phyloP scores from a whole-genome alignment of 2,797 vertebrate genomes.

The Tragelaphus eurycerus region DNA sequence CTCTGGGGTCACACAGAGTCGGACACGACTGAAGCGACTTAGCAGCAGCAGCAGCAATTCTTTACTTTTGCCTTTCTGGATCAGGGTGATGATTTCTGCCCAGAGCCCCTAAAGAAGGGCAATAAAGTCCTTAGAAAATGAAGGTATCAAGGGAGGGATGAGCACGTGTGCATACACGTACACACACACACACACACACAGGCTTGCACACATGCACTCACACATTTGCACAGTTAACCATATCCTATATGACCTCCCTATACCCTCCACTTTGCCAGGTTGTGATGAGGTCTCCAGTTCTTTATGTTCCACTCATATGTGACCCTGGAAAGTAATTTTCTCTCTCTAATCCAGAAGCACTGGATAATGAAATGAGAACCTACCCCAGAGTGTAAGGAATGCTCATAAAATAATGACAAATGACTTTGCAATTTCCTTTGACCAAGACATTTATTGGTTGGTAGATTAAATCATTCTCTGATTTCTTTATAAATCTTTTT shows the following conservation, averaged over 20 bases:
- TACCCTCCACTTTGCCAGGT: neutral
- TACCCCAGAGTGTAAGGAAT: neutral
- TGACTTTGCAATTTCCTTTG: conserved; percentile 54
- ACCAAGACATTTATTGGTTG: conserved; percentile 43
- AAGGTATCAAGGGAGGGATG: neutral
- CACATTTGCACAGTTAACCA: neutral
- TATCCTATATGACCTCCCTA: fast-evolving
- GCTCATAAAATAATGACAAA: conserved; percentile 41
- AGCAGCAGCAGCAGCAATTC: too few species aligned
- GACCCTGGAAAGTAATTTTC: conserved; percentile 20
- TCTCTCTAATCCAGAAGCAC: conserved; percentile 44
- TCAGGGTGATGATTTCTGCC: neutral
- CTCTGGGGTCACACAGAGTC: too few species aligned
- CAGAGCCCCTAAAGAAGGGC: neutral
- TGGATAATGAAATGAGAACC: conserved; percentile 30
- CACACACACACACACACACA: neutral
- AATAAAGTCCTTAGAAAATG: neutral
- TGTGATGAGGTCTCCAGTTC: neutral
- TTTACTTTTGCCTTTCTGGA: neutral
- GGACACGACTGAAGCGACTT: too few species aligned
- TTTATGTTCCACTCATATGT: neutral
- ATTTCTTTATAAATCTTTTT: conserved; percentile 48
- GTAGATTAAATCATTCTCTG: conserved; percentile 32
- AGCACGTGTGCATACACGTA: too few species aligned
- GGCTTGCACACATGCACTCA: fast-evolving